Evolutionary conservation across 2,797 vertebrate species (phyloP), one percentile per base, ranked within the genome.

Genomic region (Acipenser oxyrinchus): DNA sequence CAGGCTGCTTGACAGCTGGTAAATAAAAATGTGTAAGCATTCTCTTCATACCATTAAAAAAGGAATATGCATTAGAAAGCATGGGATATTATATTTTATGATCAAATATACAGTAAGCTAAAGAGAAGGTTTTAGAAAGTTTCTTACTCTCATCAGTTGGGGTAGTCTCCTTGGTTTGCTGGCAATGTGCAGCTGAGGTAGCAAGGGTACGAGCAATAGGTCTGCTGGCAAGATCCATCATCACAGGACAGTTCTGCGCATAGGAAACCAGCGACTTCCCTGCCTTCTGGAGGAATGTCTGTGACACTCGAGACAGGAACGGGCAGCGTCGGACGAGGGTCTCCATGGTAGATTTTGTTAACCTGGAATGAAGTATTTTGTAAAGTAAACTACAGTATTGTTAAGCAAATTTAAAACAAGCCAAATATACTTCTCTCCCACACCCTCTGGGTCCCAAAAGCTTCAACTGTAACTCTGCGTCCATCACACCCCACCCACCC

Each of bases 241-340:
- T 91, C 50, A 87, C 84, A 8, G 90, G 88, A 68, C 89, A 89
- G 70, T 82, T 87, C 73, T 88, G 88, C 23, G 89, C 88, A 66
- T 88, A 90, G 9, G 87, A 76, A 11, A 89, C 72, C 69, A 92
- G 72, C 1, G 89, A 90, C 53, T 88, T 87, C 58, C 88, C 88
- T 0, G 88, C 89, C 73, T 92, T 90, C 82, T 90, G 90, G 73
- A 92, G 75, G 74, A 91, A 89, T 50, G 84, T 76, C 77, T 86
- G 88, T 1, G 96, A 92, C 66, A 96, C 88, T 0, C 93, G 89
- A 63, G 93, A 92, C 79, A 99, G 81, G 86, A 98, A 99, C 0
- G 96, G 96, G 82, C 95, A 99, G 71, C 95, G 90, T 10, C 94
- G 92, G 48, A 95, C 85, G 2, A 99, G 84, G 2, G 94, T 87